Percentiles rank a stretch among this genome's conserved stretches.
Evolutionary conservation across 2,888 invertebrate species (phyloP).

Genomic region (Cerastoderma edule): DNA sequence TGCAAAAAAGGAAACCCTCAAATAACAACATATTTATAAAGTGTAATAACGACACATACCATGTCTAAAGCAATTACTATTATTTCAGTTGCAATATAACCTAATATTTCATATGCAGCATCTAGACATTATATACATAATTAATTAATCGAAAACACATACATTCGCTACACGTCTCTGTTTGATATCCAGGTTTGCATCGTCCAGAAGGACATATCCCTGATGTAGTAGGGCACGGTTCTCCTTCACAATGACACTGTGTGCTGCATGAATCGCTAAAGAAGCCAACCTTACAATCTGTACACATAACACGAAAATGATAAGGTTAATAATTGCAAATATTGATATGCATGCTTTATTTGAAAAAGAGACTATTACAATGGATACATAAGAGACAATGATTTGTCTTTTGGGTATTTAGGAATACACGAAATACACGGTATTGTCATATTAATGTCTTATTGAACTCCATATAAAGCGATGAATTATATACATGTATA

Average conservation of each 20-base stretch:
- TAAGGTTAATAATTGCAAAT: neutral
- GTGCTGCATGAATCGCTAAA: neutral
- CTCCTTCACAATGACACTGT: constrained; percentile 12
- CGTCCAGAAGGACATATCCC: constrained; percentile 3
- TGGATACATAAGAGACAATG: neutral
- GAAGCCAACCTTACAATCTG: constrained; percentile 9
- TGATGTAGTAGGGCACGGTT: neutral
- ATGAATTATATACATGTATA: too few relatives aligned
- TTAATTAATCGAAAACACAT: neutral
- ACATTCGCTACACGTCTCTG: neutral
- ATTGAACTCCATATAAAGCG: too few relatives aligned
- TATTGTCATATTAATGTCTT: too few relatives aligned
- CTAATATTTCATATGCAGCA: too few relatives aligned
- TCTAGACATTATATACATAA: too few relatives aligned
- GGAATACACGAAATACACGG: too few relatives aligned
- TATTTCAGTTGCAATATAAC: too few relatives aligned
- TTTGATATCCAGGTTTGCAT: constrained; percentile 14
- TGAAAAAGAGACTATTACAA: neutral
- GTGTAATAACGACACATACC: neutral
- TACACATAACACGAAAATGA: neutral
- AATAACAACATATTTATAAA: too few relatives aligned
- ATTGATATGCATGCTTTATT: neutral
- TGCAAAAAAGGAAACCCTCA: too few relatives aligned
- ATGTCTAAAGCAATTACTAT: neutral
- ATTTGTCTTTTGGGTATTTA: too few relatives aligned